Evolutionary conservation across 1,140 invertebrate genomes (phyloP).

Genomic region (Drosophila fuyamai): DNA sequence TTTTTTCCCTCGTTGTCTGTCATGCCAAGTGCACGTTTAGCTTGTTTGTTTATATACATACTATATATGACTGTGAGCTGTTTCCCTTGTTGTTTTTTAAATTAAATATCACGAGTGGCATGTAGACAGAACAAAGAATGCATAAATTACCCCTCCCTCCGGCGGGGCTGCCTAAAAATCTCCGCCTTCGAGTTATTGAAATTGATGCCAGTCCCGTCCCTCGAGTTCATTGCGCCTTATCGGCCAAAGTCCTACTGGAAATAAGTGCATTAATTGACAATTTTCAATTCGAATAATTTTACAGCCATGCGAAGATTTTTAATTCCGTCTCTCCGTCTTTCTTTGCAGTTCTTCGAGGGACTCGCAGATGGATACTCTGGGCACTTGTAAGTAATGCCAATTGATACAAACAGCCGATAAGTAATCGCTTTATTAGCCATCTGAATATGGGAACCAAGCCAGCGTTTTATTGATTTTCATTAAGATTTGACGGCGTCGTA

Average conservation of each 20-base stretch:
- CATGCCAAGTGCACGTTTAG: conserved; percentile 47
- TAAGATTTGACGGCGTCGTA: conserved; percentile 27
- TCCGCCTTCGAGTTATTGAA: conserved; percentile 55
- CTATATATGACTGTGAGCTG: conserved; percentile 27
- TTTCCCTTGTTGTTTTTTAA: conserved; percentile 47
- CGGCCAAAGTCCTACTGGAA: conserved; percentile 36
- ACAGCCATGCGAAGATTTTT: conserved; percentile 25
- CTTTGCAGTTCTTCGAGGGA: conserved; percentile 46
- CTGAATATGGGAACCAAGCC: conserved; percentile 4
- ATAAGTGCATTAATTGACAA: conserved; percentile 41
- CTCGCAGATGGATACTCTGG: conserved; percentile 55
- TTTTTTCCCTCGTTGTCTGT: conserved; percentile 20
- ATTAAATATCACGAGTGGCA: conserved; percentile 66
- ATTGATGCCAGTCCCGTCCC: conserved; percentile 35
- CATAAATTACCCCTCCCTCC: conserved; percentile 66
- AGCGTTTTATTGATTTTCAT: conserved; percentile 27
- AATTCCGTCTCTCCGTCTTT: conserved; percentile 11
- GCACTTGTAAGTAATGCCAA: conserved; percentile 54
- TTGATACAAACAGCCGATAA: conserved; percentile 24
- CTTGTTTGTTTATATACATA: conserved; percentile 49
- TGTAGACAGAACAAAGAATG: conserved; percentile 72
- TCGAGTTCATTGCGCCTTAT: conserved; percentile 60
- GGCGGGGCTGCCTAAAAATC: conserved; percentile 52
- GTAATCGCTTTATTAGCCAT: conserved; percentile 40
- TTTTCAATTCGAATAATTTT: conserved; percentile 22